phyloP scores from a whole-genome alignment of 2,888 invertebrate species.

The Palloptera scutellata region DNA sequence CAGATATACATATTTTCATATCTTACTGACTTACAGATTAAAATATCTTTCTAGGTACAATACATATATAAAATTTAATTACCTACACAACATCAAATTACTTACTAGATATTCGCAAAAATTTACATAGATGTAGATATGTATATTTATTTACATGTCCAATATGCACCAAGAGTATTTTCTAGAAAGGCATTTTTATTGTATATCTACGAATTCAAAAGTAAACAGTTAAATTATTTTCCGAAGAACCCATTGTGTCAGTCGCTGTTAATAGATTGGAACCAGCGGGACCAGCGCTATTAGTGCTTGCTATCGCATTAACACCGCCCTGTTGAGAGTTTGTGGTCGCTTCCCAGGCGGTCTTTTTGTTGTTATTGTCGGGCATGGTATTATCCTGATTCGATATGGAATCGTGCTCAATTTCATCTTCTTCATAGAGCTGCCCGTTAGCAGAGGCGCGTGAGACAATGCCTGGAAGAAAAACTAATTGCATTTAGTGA shows the following conservation, averaged over 20 bases:
- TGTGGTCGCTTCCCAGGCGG: conserved; percentile 61
- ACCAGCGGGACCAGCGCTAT: conserved; percentile 37
- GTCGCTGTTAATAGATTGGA: conserved; percentile 58
- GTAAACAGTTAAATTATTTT: conserved; percentile 70
- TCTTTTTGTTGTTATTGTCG: conserved; percentile 49
- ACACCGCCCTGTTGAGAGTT: conserved; percentile 33
- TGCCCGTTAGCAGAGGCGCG: conserved; percentile 64
- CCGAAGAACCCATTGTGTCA: conserved; percentile 65
- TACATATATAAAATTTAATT: no score
- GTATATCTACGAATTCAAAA: conserved; percentile 59
- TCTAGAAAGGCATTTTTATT: no score
- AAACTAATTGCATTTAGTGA: conserved; percentile 34
- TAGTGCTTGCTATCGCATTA: conserved; percentile 39
- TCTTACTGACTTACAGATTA: no score
- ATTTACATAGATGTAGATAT: no score
- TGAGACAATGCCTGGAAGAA: conserved; percentile 65
- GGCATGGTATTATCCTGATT: conserved; percentile 41
- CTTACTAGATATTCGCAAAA: no score
- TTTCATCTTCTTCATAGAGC: conserved; percentile 65
- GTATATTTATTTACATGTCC: no score
- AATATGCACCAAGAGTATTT: no score
- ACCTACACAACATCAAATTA: no score
- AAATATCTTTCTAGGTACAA: no score
- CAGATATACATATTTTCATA: no score
- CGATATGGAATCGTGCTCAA: conserved; percentile 59